A percentile compares a stretch with the other conserved stretches of the same genome.
Conservation (phyloP, 2,113 vertebrate genomes). For the Lucifuga dentata region DNA sequence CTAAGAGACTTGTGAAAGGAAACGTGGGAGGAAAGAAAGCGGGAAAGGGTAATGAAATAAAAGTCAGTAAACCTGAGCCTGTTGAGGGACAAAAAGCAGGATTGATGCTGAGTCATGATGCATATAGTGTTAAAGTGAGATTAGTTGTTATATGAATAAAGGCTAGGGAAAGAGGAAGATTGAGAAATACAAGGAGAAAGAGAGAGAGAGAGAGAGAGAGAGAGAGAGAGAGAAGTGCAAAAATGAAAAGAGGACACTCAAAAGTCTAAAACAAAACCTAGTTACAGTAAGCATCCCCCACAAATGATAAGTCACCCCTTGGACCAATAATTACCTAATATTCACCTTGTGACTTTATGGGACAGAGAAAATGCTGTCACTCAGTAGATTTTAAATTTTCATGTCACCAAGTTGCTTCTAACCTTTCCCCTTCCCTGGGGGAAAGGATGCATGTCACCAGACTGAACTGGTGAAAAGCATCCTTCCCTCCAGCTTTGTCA, state of each 20-base stretch:
- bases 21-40: conserved; percentile 14
- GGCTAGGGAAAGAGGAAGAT: background rate
- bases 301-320: too few relatives aligned
- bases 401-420: background rate
- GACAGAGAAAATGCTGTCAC: too few relatives aligned
- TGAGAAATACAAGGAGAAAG: background rate
- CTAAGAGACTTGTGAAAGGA: conserved; percentile 14
- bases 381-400: background rate
- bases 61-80: conserved; percentile 21
- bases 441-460: too few relatives aligned
- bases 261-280: background rate
- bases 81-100: conserved; percentile 28
- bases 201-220: conserved; percentile 7
- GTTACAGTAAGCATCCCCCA: too few relatives aligned
- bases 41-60: conserved; percentile 46
- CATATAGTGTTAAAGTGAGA: conserved; percentile 9
- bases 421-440: background rate
- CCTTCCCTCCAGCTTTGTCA: background rate
- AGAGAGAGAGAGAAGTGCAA: conserved; percentile 8
- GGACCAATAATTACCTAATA: too few relatives aligned
- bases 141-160: conserved; percentile 1
- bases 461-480: background rate
- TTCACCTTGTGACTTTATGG: too few relatives aligned
- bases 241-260: background rate
- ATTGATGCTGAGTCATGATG: conserved; percentile 8